phyloP scores from a whole-genome alignment of 35 echinoderm and acorn worm genomes.

The Apostichopus japonicus region DNA sequence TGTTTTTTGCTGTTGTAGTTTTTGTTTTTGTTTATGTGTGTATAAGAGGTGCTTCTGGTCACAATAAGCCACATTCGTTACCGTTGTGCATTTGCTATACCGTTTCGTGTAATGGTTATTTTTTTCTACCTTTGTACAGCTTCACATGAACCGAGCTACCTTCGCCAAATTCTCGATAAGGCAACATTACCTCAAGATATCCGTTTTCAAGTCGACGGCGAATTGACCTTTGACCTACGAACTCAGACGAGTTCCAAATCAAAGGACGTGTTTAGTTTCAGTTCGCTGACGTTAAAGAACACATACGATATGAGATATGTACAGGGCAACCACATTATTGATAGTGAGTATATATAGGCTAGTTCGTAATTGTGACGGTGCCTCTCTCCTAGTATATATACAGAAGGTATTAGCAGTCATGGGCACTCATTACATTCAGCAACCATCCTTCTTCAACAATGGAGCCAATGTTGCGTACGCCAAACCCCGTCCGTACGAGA shows the following conservation, averaged over 20 bases:
- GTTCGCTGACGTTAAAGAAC: slow-evolving; percentile 67
- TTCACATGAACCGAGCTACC: slow-evolving; percentile 77
- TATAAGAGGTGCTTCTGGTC: no score
- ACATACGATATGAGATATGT: slow-evolving; percentile 91
- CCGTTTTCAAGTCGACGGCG: slow-evolving; percentile 63
- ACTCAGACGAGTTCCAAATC: slow-evolving; percentile 38
- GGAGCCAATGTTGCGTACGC: neutral
- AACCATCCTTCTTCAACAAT: neutral
- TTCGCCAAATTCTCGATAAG: slow-evolving; percentile 89
- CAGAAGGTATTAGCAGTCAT: no score
- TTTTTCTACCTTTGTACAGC: neutral
- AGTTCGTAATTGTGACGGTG: no score
- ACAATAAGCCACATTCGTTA: no score
- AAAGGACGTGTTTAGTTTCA: slow-evolving; percentile 62
- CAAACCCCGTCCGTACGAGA: neutral
- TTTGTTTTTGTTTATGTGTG: no score
- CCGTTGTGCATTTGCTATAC: no score
- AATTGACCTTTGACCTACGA: slow-evolving; percentile 72
- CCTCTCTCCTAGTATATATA: no score
- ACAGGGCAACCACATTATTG: slow-evolving; percentile 91
- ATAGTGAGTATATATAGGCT: slow-evolving; percentile 77
- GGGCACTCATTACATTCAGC: neutral
- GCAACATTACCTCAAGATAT: slow-evolving; percentile 70
- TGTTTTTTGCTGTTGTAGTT: no score
- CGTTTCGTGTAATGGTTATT: neutral